Percentiles rank a stretch among this genome's conserved stretches.
Evolutionary conservation across 2,113 vertebrate genomes (phyloP).

Genomic region (Tinamus guttatus): DNA sequence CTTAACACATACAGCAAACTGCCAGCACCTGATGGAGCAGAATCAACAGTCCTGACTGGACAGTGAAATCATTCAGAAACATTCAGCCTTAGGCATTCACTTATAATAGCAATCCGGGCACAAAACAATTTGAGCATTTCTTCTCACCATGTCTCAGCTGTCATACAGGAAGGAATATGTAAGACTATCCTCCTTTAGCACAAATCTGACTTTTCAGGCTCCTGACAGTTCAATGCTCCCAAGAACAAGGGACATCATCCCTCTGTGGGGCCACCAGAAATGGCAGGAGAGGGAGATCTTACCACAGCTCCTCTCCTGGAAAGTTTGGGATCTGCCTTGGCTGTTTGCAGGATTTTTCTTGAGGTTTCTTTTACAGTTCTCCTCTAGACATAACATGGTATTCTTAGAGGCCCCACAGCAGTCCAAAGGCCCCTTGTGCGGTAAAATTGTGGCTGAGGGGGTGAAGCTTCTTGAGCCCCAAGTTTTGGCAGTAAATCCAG

Average conservation of each 20-base stretch:
- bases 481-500: neutral
- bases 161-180: neutral
- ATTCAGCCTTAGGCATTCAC: neutral
- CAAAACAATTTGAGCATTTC: neutral
- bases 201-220: neutral
- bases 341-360: neutral
- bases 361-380: neutral
- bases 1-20: conserved; percentile 27
- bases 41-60: neutral
- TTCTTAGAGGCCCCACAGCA: neutral
- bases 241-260: neutral
- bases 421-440: neutral
- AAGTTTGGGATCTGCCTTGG: neutral
- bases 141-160: neutral
- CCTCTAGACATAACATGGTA: neutral
- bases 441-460: neutral
- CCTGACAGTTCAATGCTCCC: neutral
- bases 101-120: conserved; percentile 24
- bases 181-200: neutral
- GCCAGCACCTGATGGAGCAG: conserved; percentile 40
- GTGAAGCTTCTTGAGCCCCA: neutral
- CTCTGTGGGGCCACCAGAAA: neutral
- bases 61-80: conserved; percentile 40
- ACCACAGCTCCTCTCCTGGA: neutral
- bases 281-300: neutral